Percentiles rank a stretch among this genome's conserved stretches.
These are phyloP conservation scores for Spatulosminthurus flaviceps DNA, from an alignment of 2,888 invertebrate genomes.

Conservation along the genomic window DNA sequence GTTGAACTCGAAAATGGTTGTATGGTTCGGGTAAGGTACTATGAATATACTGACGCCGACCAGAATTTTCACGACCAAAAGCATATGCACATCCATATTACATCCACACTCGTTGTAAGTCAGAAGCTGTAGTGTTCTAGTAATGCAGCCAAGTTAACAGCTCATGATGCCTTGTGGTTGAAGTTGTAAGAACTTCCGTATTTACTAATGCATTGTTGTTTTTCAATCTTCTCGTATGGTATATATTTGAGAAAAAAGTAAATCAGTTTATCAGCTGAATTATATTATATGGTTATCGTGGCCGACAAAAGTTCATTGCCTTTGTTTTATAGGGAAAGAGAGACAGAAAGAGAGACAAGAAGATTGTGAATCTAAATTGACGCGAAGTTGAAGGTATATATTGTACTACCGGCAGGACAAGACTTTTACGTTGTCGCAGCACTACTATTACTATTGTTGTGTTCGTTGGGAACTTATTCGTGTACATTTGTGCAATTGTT, in stretches of 20 bases:
- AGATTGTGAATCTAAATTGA: constrained; percentile 18
- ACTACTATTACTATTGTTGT: not conserved
- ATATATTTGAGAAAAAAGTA: constrained; percentile 8
- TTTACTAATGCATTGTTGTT: constrained; percentile 9
- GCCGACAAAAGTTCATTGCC: constrained; percentile 14
- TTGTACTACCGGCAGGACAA: not conserved
- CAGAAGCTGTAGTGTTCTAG: not conserved
- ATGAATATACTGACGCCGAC: not conserved
- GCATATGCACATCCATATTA: not conserved
- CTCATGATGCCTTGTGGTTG: constrained; percentile 8
- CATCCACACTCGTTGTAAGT: not conserved
- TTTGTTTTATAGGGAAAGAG: not conserved
- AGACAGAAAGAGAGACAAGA: not conserved
- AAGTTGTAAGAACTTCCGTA: constrained; percentile 10
- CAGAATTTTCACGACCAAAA: not conserved
- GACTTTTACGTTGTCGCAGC: not conserved
- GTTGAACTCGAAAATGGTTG: not conserved
- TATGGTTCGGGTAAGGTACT: not conserved
- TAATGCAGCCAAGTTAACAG: not conserved
- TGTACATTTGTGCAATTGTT: not conserved
- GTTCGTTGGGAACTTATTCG: not conserved
- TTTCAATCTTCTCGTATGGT: not conserved
- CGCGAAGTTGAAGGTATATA: not conserved
- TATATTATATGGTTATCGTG: not conserved
- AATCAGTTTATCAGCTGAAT: not conserved